Evolutionary conservation across 2,113 vertebrate species (phyloP), one percentile per base, ranked within the genome.

Genomic region (Melanotaenia duboulayi): DNA sequence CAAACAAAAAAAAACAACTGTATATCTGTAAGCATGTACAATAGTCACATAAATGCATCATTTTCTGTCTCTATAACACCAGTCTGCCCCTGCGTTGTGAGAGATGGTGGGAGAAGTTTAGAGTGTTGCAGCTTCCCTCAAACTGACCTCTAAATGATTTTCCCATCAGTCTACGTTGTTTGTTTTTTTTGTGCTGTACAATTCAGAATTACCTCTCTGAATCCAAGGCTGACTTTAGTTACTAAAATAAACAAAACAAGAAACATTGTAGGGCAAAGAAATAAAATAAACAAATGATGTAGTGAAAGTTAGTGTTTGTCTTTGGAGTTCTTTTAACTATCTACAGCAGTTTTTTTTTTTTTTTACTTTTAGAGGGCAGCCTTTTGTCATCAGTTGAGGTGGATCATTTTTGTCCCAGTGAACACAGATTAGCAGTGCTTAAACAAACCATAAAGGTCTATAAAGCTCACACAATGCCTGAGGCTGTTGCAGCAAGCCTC

Each of bases 1-100:
- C 32, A 35, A n/a, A 89, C 76, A 49, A 87, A 71, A 77, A 84
- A 80, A 83, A n/a, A n/a, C n/a, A 89, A 86, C 83, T 82, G 86
- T 92, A 90, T 88, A 84, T 91, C 87, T 92, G 90, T 91, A 89
- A 90, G 92, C 85, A 88, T 93, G 90, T 92, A 91, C 80, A 80
- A 85, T 83, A 88, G 74, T 87, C 89, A 82, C 83, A 64, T 76
- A 62, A 85, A 89, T 80, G 88, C 82, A 86, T 90, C n/a, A 11
- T 84, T 72, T 74, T 80, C 81, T 88, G 81, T 90, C 82, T 83
- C 84, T 76, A 63, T 83, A 79, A 79, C 86, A 87, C 74, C 69
- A 69, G 77, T 84, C 84, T 82, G 71, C 81, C 59, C 82, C 79
- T 87, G 79, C 71, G 19, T 83, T 83, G 72, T 72, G 78, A 74